A percentile compares a stretch with the other conserved stretches of the same genome.
phyloP scores from a whole-genome alignment of 2,113 vertebrate species.

The Platysteira castanea region DNA sequence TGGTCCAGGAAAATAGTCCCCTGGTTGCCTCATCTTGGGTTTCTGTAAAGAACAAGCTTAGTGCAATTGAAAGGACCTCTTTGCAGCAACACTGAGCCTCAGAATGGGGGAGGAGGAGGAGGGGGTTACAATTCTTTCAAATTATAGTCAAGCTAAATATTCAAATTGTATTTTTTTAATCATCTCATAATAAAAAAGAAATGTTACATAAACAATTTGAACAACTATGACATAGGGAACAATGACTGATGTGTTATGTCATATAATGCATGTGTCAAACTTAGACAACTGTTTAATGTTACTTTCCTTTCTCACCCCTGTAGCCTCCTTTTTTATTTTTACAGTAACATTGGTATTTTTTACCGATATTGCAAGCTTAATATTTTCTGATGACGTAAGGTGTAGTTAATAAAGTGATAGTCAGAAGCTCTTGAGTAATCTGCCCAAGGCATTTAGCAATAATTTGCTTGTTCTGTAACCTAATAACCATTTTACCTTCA shows the following conservation, averaged over 20 bases:
- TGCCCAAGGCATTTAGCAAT: constrained; percentile 52
- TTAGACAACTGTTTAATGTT: neutral
- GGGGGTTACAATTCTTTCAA: neutral
- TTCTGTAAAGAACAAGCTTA: neutral
- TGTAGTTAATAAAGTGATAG: constrained; percentile 33
- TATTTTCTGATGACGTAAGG: constrained; percentile 11
- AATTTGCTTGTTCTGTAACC: constrained; percentile 70
- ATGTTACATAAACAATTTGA: neutral
- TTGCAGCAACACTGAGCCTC: neutral
- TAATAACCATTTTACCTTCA: constrained; percentile 61
- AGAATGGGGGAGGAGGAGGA: neutral
- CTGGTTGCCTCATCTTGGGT: neutral
- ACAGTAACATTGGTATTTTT: neutral
- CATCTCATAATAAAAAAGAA: neutral
- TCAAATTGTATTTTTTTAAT: neutral
- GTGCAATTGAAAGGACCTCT: neutral
- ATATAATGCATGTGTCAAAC: neutral
- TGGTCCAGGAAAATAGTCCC: neutral
- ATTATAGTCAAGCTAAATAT: neutral
- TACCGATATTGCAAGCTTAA: neutral
- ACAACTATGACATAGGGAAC: neutral
- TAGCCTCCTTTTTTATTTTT: neutral
- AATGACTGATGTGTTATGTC: neutral
- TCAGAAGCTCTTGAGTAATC: constrained; percentile 50
- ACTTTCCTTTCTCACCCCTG: neutral